Conservation (phyloP, 1,140 invertebrate genomes). For the Atopsyche davidsoni region DNA sequence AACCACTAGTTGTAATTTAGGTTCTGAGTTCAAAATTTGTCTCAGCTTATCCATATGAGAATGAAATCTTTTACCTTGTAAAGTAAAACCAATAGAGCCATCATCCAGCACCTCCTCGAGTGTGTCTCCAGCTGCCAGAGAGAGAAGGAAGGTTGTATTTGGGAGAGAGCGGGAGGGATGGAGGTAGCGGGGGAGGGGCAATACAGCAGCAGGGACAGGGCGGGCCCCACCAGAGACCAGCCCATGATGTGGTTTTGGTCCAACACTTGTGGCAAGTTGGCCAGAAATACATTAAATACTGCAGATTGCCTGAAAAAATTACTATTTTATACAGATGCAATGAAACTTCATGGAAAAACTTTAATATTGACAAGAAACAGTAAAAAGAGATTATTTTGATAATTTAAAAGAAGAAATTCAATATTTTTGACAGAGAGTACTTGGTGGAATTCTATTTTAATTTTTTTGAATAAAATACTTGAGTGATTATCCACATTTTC, state of each 20-base stretch:
- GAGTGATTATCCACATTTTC: no score
- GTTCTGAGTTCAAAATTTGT: no score
- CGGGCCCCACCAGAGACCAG: conserved; percentile 75
- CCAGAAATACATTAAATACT: conserved; percentile 93
- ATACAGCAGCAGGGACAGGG: conserved; percentile 79
- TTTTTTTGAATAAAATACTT: no score
- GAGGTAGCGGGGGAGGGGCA: conserved; percentile 50
- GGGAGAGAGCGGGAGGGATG: conserved; percentile 23
- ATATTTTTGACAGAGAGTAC: no score
- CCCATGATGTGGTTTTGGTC: conserved; percentile 94
- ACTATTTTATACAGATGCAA: not conserved
- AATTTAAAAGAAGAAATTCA: conserved; percentile 3
- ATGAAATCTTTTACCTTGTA: conserved; percentile 95
- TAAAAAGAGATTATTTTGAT: not conserved
- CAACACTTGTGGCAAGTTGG: conserved; percentile 85
- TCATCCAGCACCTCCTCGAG: conserved; percentile 84
- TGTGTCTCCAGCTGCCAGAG: conserved; percentile 83
- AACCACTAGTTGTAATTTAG: no score
- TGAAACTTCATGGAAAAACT: no score
- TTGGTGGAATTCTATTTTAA: no score
- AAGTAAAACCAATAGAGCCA: conserved; percentile 86
- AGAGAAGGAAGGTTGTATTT: conserved; percentile 55
- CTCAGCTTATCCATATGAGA: no score
- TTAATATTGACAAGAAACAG: not conserved
- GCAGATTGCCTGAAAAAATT: conserved; percentile 66